Conservation (phyloP, 2,888 invertebrate species). For the Drosophila pegasa region DNA sequence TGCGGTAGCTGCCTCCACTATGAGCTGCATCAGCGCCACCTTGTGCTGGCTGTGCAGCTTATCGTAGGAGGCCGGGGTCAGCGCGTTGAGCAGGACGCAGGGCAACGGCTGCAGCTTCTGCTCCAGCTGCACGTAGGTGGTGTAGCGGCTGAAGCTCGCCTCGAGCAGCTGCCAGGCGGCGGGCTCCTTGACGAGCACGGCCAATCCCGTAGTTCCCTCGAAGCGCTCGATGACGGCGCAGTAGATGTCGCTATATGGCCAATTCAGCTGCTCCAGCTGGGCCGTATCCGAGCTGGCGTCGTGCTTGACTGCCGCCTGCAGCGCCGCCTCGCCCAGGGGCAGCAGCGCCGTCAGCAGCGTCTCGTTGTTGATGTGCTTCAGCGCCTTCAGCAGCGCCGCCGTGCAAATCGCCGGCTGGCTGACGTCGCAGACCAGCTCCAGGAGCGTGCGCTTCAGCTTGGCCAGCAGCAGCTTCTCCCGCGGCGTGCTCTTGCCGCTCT, state of each 20-base stretch:
- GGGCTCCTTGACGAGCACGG: constrained; percentile 65
- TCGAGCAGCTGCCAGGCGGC: constrained; percentile 87
- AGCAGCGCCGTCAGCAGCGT: constrained; percentile 62
- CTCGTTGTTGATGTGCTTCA: constrained; percentile 78
- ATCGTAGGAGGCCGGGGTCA: constrained; percentile 81
- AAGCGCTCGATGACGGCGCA: constrained; percentile 87
- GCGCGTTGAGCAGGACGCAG: constrained; percentile 73
- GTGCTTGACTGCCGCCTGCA: constrained; percentile 41
- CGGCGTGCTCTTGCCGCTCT: constrained; percentile 29
- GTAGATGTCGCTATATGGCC: constrained; percentile 86
- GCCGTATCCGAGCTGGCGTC: constrained; percentile 7
- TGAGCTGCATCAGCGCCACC: constrained; percentile 85
- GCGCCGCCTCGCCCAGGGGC: constrained; percentile 60
- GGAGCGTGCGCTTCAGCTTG: constrained; percentile 56
- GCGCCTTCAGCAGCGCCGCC: constrained; percentile 61
- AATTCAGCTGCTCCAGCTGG: constrained; percentile 82
- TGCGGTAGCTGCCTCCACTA: constrained; percentile 86
- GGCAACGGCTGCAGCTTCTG: constrained; percentile 79
- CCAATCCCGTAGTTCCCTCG: constrained; percentile 83
- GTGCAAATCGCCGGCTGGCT: constrained; percentile 58
- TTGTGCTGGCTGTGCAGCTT: constrained; percentile 86
- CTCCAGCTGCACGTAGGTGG: constrained; percentile 71
- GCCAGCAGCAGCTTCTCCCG: constrained; percentile 72
- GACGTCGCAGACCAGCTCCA: constrained; percentile 58
- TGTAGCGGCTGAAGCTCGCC: constrained; percentile 86